A percentile compares a stretch with the other conserved stretches of the same genome.
Conservation (phyloP, 2,113 vertebrate genomes). For the Trochalopteron elliotii region DNA sequence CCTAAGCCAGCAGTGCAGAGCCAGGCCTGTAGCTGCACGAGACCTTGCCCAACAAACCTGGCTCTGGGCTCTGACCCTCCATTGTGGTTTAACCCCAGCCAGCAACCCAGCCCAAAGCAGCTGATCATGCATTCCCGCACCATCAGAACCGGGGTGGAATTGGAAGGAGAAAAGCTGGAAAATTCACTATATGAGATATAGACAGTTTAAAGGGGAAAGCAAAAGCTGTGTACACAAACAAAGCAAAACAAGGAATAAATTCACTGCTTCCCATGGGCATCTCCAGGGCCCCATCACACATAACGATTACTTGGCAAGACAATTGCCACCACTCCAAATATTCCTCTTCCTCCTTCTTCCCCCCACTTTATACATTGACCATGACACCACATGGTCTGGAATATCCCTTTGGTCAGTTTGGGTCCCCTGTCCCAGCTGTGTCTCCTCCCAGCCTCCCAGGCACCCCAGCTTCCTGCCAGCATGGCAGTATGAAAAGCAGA, state of each 20-base stretch:
- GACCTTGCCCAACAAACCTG: not conserved
- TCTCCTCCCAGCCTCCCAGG: not conserved
- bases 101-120: not conserved
- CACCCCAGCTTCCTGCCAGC: not conserved
- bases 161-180: not conserved
- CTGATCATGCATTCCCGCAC: rapidly evolving
- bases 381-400: not conserved
- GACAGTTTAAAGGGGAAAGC: not conserved
- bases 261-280: not conserved
- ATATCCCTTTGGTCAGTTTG: not conserved
- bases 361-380: not conserved
- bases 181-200: not conserved
- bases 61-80: not conserved
- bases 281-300: not conserved
- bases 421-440: not conserved
- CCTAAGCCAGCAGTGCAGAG: not conserved
- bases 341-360: not conserved
- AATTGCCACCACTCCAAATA: not conserved
- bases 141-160: rapidly evolving
- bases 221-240: not conserved
- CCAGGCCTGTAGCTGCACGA: not conserved
- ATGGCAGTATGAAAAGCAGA: not conserved
- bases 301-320: not conserved
- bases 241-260: not conserved
- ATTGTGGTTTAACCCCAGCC: not conserved